Conservation (phyloP, 2,113 vertebrate species). For the Lethenteron camtschaticum region DNA sequence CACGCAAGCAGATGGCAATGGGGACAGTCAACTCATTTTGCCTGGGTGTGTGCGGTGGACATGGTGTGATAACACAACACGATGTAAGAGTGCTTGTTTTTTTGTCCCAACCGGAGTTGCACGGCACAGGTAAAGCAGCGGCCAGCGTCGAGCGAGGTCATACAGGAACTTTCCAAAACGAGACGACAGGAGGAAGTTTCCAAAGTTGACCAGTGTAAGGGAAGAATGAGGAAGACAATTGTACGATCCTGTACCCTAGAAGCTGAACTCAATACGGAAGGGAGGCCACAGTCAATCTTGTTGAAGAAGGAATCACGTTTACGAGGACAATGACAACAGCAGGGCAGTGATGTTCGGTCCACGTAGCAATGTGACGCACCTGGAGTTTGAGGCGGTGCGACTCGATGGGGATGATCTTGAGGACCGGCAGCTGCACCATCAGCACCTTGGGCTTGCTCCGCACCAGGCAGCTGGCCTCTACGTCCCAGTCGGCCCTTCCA, state of each 20-base stretch:
- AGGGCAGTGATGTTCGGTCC: background rate
- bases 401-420: conserved; percentile 60
- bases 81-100: background rate
- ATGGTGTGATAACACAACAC: background rate
- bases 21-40: background rate
- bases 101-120: background rate
- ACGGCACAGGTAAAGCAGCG: background rate
- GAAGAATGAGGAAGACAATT: background rate
- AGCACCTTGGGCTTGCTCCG: conserved; percentile 53
- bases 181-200: background rate
- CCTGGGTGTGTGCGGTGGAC: background rate
- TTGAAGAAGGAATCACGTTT: background rate
- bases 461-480: conserved; percentile 32
- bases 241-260: background rate
- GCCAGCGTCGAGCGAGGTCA: background rate
- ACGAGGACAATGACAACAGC: background rate
- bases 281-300: background rate
- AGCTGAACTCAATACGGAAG: background rate
- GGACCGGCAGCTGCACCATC: conserved; percentile 46
- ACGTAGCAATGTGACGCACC: conserved; percentile 20
- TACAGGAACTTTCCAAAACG: too few relatives aligned
- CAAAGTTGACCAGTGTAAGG: background rate
- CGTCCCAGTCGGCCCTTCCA: conserved; percentile 79
- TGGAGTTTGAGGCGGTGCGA: conserved; percentile 39
- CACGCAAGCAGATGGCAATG: background rate